These are phyloP conservation scores for Drosophila longiperda DNA, from an alignment of 2,888 invertebrate genomes.

Conservation along the genomic window DNA sequence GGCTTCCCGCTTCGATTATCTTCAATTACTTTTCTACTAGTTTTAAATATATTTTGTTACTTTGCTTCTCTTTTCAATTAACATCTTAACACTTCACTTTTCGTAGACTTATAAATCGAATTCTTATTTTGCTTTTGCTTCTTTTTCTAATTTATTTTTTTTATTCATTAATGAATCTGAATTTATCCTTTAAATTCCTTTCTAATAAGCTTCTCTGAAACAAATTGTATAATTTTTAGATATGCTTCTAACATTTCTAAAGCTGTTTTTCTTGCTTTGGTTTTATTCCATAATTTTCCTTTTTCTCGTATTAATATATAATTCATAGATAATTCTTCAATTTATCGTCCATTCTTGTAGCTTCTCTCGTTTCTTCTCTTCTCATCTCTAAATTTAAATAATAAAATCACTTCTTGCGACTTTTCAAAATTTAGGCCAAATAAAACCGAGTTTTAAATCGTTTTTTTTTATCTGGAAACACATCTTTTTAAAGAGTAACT, in stretches of 20 bases:
- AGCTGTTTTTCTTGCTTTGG: not conserved
- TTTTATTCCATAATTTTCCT: not conserved
- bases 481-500: constrained; percentile 6
- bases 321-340: not conserved
- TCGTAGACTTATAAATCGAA: not conserved
- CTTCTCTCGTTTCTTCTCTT: not conserved
- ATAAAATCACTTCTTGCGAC: fast-evolving
- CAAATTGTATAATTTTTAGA: not conserved
- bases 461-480: not conserved
- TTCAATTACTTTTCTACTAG: not conserved
- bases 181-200: fast-evolving
- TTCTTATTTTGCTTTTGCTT: not conserved
- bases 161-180: not conserved
- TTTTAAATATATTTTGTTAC: not conserved
- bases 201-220: not conserved
- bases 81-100: not conserved
- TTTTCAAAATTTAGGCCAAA: not conserved
- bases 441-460: not conserved
- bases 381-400: not conserved
- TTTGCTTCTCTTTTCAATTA: not conserved
- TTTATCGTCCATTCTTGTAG: not conserved
- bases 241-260: not conserved
- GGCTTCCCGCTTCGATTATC: not conserved
- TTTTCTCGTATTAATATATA: not conserved
- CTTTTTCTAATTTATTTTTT: not conserved